These are phyloP conservation scores for Acanthurus lineatus DNA, from an alignment of 2,797 vertebrate species.

Conservation along the genomic window DNA sequence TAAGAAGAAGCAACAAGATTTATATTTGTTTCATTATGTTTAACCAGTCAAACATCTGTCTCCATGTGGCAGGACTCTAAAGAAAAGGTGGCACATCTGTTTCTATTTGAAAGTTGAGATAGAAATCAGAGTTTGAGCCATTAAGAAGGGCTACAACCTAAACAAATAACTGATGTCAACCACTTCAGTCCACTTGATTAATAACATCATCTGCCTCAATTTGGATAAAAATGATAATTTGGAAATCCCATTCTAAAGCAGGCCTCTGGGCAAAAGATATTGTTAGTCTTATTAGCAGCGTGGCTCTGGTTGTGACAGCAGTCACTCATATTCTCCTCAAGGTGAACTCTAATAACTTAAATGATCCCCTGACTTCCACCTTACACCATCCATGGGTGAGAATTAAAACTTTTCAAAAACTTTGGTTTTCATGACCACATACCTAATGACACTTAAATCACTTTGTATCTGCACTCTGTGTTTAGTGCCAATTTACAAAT, in stretches of 20 bases:
- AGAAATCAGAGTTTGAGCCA: background rate
- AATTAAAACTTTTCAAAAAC: background rate
- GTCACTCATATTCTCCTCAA: background rate
- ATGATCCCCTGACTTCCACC: background rate
- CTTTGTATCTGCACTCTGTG: background rate
- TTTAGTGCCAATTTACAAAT: background rate
- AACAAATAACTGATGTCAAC: background rate
- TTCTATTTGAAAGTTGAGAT: background rate
- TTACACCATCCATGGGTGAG: too few species aligned
- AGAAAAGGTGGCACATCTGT: background rate
- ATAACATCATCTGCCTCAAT: background rate
- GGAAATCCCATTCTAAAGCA: background rate
- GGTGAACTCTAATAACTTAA: background rate
- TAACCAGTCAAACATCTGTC: background rate
- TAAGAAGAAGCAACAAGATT: background rate
- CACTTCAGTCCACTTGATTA: background rate
- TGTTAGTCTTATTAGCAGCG: background rate
- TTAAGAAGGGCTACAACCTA: background rate
- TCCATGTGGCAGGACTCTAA: background rate
- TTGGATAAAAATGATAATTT: background rate
- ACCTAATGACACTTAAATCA: background rate
- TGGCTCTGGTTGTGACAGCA: background rate
- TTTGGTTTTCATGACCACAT: background rate
- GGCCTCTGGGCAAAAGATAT: background rate
- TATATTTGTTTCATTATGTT: constrained; percentile 1